Evolutionary conservation across 2,888 invertebrate genomes (phyloP).

Genomic region (Pammene aurita): DNA sequence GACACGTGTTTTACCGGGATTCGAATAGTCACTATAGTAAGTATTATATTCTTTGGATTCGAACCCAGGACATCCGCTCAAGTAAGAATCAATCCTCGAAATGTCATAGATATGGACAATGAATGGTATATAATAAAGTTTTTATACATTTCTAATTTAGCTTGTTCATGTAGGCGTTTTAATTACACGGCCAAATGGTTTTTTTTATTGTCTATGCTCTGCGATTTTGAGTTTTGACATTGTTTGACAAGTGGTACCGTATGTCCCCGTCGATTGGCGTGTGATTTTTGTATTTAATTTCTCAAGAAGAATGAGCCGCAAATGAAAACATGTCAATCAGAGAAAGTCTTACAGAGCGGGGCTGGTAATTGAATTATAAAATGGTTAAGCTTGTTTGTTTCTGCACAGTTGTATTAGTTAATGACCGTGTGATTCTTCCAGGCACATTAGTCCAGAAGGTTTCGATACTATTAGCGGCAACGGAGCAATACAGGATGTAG

Average conservation of each 20-base stretch:
- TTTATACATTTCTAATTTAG: no score
- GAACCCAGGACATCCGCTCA: no score
- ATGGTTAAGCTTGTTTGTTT: slow-evolving; percentile 27
- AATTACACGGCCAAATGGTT: slow-evolving; percentile 43
- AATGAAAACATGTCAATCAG: slow-evolving; percentile 83
- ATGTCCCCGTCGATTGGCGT: slow-evolving; percentile 53
- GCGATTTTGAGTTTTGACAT: slow-evolving; percentile 32
- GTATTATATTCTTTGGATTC: no score
- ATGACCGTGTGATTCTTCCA: slow-evolving; percentile 69
- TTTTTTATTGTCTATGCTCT: slow-evolving; percentile 30
- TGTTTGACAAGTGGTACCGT: slow-evolving; percentile 57
- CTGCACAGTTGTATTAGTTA: slow-evolving; percentile 41
- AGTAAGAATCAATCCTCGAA: no score
- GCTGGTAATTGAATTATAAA: slow-evolving; percentile 82
- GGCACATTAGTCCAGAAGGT: slow-evolving; percentile 89
- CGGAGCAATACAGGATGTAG: slow-evolving; percentile 85
- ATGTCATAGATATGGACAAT: no score
- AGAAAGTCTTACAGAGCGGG: slow-evolving; percentile 85
- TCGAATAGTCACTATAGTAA: no score
- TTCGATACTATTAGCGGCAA: slow-evolving; percentile 86
- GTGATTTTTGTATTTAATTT: slow-evolving; percentile 66
- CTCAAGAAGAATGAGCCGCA: slow-evolving; percentile 65
- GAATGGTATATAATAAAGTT: no score
- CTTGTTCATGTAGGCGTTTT: slow-evolving; percentile 43
- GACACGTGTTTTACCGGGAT: no score